Conservation (phyloP, 37 sponge, comb jelly and placozoan species). For the Halichondria panicea region DNA sequence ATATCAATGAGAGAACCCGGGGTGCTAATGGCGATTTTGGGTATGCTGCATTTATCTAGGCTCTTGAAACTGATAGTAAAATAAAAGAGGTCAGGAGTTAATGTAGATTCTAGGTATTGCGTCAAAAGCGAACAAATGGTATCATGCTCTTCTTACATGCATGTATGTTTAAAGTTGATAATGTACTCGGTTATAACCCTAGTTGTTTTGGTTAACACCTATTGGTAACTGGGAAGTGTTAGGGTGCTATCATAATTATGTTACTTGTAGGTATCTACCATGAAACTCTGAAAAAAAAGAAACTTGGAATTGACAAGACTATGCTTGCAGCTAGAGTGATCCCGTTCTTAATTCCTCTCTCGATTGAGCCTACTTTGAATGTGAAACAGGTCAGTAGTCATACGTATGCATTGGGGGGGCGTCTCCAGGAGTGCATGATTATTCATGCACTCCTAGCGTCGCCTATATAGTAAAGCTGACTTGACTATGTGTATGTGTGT, state of each 20-base stretch:
- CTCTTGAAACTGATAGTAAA: too few relatives aligned
- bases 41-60: constrained; percentile 14
- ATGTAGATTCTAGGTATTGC: too few relatives aligned
- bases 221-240: not conserved
- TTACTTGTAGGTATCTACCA: constrained; percentile 63
- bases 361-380: constrained; percentile 67
- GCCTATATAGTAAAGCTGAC: too few relatives aligned
- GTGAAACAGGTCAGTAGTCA: constrained; percentile 62
- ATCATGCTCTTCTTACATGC: not conserved
- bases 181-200: not conserved
- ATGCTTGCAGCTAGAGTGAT: constrained; percentile 50
- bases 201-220: not conserved
- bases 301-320: constrained; percentile 63
- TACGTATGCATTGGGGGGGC: not conserved
- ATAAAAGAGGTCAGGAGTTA: too few relatives aligned
- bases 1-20: constrained; percentile 75
- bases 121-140: not conserved
- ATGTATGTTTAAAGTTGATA: not conserved
- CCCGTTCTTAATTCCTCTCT: constrained; percentile 71
- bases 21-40: constrained; percentile 84
- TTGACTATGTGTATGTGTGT: too few relatives aligned
- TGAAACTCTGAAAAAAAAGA: constrained; percentile 46
- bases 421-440: too few relatives aligned
- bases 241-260: not conserved
- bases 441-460: too few relatives aligned